phyloP scores from a whole-genome alignment of 2,888 invertebrate genomes.

The Megalurothrips usitatus region DNA sequence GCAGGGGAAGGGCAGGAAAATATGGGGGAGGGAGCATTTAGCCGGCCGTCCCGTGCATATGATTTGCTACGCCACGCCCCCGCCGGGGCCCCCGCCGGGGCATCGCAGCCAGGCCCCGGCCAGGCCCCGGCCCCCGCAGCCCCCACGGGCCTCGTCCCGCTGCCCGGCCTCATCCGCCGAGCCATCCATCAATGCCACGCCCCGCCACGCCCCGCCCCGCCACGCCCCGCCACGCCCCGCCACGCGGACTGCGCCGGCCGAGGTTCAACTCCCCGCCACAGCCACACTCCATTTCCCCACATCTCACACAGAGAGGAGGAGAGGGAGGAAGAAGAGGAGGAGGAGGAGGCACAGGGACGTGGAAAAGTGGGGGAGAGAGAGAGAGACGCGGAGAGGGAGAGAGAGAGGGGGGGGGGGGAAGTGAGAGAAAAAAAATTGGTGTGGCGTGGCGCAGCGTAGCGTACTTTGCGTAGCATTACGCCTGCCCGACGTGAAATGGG shows the following conservation, averaged over 20 bases:
- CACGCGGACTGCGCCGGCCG: not conserved
- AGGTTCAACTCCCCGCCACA: slow-evolving; percentile 17
- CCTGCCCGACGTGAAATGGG: no score
- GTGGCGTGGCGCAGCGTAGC: not conserved
- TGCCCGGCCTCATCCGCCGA: slow-evolving; percentile 9
- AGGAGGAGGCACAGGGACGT: not conserved
- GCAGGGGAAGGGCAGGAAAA: no score
- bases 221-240: not conserved
- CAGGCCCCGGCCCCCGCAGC: not conserved
- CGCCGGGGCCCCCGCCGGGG: not conserved
- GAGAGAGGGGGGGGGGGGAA: no score
- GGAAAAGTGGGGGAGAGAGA: not conserved
- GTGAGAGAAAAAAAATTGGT: not conserved
- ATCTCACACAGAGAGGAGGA: not conserved
- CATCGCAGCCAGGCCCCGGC: no score
- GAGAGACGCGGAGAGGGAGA: not conserved
- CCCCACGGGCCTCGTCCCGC: not conserved
- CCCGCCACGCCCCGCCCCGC: not conserved
- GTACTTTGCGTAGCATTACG: no score
- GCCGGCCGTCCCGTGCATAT: not conserved
- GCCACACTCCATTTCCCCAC: slow-evolving; percentile 19
- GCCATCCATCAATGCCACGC: slow-evolving; percentile 18
- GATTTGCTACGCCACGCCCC: not conserved
- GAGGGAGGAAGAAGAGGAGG: not conserved
- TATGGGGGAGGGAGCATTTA: no score